Evolutionary conservation across 2,888 invertebrate species (phyloP), one percentile per base, ranked within the genome.

Genomic region (Pammene fasciana): DNA sequence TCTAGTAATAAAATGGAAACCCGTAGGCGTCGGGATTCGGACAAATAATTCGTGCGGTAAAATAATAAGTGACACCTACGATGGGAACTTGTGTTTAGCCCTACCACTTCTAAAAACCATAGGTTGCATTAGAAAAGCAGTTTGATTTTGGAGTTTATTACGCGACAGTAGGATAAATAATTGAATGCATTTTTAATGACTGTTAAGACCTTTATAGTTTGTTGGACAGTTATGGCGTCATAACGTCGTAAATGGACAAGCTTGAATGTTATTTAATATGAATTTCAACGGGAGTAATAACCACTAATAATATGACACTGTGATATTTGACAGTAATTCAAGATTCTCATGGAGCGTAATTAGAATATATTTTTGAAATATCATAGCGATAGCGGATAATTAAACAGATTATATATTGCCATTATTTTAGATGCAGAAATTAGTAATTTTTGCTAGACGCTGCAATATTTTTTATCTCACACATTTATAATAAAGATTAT

Each of bases 41-140:
- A 65, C 61, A 65, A 65, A 57, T 68, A 68, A 65, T 68, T 65
- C 57, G 55, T 68, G 65, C 13, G 55, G 60, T 68, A 65, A 62
- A 65, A 65, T 68, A 65, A 70, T 68, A 65, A 70, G 55, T 55
- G 46, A 70, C 70, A 70, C 70, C 65, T 65, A 65, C 54, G 68
- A 14, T 36, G 57, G 56, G 52, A 59, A 65, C 26, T 16, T 60
- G 38, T 38, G 7, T 9, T 9, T 7, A 5, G 9, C 26, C 26
- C 26, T 4, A 26, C 26, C 1, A 26, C 26, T 26, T 26, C 26
- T 26, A 26, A 26, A 26, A 26, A 26, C 26, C 26, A 26, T 26
- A 26, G 4, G 26, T 26, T 26, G 2, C 26, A 3, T 26, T 26
- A 4, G 26, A 26, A 26, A 26, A 26, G 2, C 26, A 26, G 26